Base-by-base conservation (phyloP, 2,888 invertebrate species). In the Gibbula magus region DNA sequence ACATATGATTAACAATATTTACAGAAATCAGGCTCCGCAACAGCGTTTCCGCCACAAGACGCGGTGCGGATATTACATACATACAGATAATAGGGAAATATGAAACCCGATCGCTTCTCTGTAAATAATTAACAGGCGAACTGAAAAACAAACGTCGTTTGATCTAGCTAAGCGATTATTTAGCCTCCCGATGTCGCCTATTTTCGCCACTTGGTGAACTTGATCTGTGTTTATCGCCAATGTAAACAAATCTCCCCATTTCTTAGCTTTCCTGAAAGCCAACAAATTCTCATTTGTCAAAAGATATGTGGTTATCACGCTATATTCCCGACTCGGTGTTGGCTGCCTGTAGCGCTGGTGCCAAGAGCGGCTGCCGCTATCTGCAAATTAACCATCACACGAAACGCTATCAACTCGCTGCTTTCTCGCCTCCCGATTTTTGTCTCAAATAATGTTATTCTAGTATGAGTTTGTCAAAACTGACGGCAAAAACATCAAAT, bases 381-480 rank as follows among this genome's bases (percentile, higher is more conserved):
- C 29, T 39, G 18, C 25, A 70, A 70, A 70, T 70, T 70, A 70
- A 70, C 70, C 35, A 70, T 35, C 70, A 70, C 32, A 45, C 18
- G 18, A 39, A 70, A 35, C 70, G 29, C 35, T 70, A 70, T 70
- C 70, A 45, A 45, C 13, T 45, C 4, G n/a, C 35, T 32, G 70
- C 75, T 20, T 75, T 54, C 75, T 25, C 75, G 22, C 75, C 20
- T 8, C 32, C 29, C 56, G 32, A 22, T 75, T 52, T 77, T 77
- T 20, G 77, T 66, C 77, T 77, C 77, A 77, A 67, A 53, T 77
- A 56, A 22, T 77, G 77, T 77, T 77, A 77, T 77, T 66, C 77
- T 77, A 77, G 77, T 51, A 45, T 45, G 51, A 66, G 51, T 77
- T 77, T 77, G 77, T 77, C 77, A 67, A 77, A 77, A 77, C 51